These are phyloP conservation scores for Pentalonia nigronervosa DNA, from an alignment of 1,140 invertebrate genomes.

Conservation along the genomic window DNA sequence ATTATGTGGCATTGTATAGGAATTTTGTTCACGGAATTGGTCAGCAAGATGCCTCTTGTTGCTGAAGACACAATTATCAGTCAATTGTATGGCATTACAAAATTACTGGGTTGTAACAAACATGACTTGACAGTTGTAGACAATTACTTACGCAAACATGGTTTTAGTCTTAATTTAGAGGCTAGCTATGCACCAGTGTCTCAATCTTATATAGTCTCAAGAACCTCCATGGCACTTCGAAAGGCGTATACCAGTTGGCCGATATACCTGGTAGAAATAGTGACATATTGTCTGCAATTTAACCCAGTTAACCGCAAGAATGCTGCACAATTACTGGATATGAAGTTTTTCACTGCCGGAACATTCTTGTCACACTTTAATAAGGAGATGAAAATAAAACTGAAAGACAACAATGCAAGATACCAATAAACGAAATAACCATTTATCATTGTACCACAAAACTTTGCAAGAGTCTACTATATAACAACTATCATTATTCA, in stretches of 20 bases:
- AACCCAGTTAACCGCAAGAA: background rate
- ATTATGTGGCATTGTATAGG: background rate
- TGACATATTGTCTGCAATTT: background rate
- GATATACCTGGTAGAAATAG: background rate
- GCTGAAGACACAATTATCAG: background rate
- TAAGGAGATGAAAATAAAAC: background rate
- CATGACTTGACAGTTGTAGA: background rate
- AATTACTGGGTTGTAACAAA: background rate
- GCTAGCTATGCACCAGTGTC: background rate
- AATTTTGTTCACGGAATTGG: conserved; percentile 27
- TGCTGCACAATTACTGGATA: background rate
- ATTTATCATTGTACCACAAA: background rate
- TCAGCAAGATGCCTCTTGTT: background rate
- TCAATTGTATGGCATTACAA: conserved; percentile 10
- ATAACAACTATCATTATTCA: conserved; percentile 24
- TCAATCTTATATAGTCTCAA: background rate
- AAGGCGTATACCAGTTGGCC: background rate
- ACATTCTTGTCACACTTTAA: background rate
- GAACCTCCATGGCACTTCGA: background rate
- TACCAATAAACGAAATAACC: background rate
- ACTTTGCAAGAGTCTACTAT: background rate
- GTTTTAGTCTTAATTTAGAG: background rate
- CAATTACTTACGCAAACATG: background rate
- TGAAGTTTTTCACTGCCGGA: background rate
- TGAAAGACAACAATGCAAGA: background rate